Percentiles rank a stretch among this genome's conserved stretches.
phyloP scores from a whole-genome alignment of 2,888 invertebrate species.

The Scaptodrosophila latifasciaeformis region DNA sequence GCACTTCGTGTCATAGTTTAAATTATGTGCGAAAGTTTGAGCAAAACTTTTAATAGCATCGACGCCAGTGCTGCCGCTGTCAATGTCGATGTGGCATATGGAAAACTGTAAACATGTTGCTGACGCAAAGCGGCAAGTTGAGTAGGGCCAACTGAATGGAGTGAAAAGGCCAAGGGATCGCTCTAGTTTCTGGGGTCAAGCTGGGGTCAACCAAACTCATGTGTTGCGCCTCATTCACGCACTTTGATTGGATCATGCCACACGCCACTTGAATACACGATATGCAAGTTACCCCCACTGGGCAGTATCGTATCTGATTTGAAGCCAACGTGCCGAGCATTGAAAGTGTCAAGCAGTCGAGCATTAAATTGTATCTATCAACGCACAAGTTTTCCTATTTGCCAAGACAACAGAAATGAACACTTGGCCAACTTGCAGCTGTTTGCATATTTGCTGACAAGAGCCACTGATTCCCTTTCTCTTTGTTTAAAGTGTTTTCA shows the following conservation, averaged over 20 bases:
- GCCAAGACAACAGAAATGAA: too few relatives aligned
- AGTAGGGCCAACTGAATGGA: too few relatives aligned
- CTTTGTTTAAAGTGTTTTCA: too few relatives aligned
- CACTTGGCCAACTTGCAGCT: constrained; percentile 19
- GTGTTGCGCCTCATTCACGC: constrained; percentile 48
- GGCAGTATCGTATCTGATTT: too few relatives aligned
- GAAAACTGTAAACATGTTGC: too few relatives aligned
- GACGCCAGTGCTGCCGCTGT: constrained; percentile 26
- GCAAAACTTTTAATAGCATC: constrained; percentile 63
- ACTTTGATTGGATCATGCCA: constrained; percentile 61
- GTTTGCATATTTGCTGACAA: constrained; percentile 30
- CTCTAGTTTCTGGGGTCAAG: constrained; percentile 11
- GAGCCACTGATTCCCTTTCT: too few relatives aligned
- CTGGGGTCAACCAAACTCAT: too few relatives aligned
- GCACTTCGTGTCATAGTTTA: constrained; percentile 49
- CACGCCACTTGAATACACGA: constrained; percentile 36
- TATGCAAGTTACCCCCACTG: constrained; percentile 7
- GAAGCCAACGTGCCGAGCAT: constrained; percentile 47
- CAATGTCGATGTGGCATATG: constrained; percentile 24
- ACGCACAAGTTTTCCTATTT: constrained; percentile 18
- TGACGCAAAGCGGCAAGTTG: too few relatives aligned
- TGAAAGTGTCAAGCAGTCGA: constrained; percentile 25
- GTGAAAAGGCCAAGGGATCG: too few relatives aligned
- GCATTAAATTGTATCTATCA: constrained; percentile 64
- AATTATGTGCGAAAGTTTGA: constrained; percentile 63